phyloP scores from a whole-genome alignment of 2,113 vertebrate species.

The Eolophus roseicapilla region DNA sequence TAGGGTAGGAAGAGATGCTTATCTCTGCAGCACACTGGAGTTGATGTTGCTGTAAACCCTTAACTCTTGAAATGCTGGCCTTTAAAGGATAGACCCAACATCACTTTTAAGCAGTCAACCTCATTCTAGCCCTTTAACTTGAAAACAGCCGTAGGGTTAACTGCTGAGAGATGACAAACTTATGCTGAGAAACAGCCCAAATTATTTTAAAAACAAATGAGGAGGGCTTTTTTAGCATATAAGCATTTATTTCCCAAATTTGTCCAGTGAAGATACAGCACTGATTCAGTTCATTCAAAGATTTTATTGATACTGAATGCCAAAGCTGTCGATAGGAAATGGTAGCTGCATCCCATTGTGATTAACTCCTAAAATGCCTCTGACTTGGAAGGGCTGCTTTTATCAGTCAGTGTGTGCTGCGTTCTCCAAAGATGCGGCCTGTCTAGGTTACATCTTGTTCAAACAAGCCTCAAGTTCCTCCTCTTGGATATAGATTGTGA shows the following conservation, averaged over 20 bases:
- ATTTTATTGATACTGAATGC: not conserved
- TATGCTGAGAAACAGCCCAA: not conserved
- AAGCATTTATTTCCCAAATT: not conserved
- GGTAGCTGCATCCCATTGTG: not conserved
- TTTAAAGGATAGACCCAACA: not conserved
- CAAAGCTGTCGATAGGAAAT: not conserved
- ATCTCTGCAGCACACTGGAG: not conserved
- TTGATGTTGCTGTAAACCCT: not conserved
- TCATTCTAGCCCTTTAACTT: not conserved
- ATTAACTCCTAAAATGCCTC: not conserved
- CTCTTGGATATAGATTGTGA: not conserved
- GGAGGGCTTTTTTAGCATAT: fast-evolving
- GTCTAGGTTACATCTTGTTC: not conserved
- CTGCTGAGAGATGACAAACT: not conserved
- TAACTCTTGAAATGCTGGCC: not conserved
- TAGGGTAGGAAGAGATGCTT: not conserved
- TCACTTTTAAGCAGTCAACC: not conserved
- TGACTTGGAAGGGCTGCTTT: not conserved
- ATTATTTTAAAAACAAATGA: not conserved
- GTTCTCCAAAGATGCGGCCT: not conserved
- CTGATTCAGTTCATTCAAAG: not conserved
- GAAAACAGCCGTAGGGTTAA: not conserved
- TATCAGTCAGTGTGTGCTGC: not conserved
- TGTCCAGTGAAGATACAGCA: not conserved
- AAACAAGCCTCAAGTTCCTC: not conserved